These are phyloP conservation scores for Euphysa ruthae DNA, from an alignment of 30 jellyfish, hydroid and myxozoan species.

Conservation along the genomic window DNA sequence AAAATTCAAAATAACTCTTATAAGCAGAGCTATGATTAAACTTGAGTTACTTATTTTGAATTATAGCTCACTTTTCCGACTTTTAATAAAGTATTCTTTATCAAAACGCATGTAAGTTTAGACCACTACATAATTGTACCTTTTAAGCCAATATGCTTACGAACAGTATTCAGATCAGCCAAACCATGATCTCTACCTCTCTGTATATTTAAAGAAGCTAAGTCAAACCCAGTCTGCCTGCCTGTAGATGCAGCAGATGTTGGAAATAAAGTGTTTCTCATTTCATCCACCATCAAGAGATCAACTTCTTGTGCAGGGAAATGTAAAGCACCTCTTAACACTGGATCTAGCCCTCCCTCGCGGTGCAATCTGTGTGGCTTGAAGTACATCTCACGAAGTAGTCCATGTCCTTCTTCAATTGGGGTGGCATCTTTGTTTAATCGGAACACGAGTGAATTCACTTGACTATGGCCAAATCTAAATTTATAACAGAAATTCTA, in stretches of 20 bases:
- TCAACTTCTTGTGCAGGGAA: constrained; percentile 91
- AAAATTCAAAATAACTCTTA: no score
- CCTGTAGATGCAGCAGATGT: constrained; percentile 49
- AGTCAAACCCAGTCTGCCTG: constrained; percentile 77
- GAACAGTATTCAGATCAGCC: constrained; percentile 80
- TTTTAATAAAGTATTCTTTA: no score
- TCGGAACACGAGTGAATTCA: constrained; percentile 71
- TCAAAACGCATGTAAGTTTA: no score
- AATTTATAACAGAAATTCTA: not conserved
- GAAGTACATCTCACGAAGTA: constrained; percentile 80
- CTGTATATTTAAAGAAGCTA: constrained; percentile 83
- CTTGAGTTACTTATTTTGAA: no score
- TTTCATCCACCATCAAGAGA: constrained; percentile 73
- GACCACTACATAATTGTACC: constrained; percentile 42
- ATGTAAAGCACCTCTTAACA: constrained; percentile 63
- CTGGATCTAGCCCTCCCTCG: constrained; percentile 95
- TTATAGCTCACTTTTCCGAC: no score
- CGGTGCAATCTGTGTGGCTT: constrained; percentile 67
- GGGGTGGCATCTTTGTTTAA: constrained; percentile 47
- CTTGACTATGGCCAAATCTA: constrained; percentile 98
- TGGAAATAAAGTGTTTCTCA: constrained; percentile 86
- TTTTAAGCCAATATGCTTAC: constrained; percentile 59
- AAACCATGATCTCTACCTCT: constrained; percentile 97
- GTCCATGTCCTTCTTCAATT: constrained; percentile 65
- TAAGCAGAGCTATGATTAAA: no score